A percentile compares a stretch with the other conserved stretches of the same genome.
phyloP scores from a whole-genome alignment of 2,797 vertebrate species.

The Acanthurus leucopareius region DNA sequence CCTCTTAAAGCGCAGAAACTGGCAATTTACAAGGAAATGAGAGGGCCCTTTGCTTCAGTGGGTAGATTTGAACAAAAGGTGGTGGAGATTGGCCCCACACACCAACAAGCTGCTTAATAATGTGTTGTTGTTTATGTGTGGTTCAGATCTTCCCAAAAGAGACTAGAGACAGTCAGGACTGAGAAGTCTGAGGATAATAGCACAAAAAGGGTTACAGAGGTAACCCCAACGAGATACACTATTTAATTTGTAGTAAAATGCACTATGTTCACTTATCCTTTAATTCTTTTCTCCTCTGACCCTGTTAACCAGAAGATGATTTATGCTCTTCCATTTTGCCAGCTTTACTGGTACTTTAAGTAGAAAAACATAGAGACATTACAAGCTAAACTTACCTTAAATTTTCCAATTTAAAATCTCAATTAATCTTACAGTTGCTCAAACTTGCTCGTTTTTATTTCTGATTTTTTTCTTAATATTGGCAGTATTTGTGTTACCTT shows the following conservation, averaged over 20 bases:
- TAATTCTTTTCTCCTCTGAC: neutral
- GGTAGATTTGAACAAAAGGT: slow-evolving; percentile 67
- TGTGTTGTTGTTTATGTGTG: slow-evolving; percentile 51
- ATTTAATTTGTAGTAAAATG: slow-evolving; percentile 16
- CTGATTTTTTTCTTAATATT: neutral
- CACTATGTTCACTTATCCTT: neutral
- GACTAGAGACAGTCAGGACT: slow-evolving; percentile 37
- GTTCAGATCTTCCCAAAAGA: slow-evolving; percentile 53
- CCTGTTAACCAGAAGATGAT: neutral
- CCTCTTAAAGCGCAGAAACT: slow-evolving; percentile 48
- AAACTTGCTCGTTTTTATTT: neutral
- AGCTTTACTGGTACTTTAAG: neutral
- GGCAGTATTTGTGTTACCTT: too few relatives aligned
- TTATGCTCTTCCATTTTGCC: neutral
- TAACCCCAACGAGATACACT: neutral
- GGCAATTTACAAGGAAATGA: slow-evolving; percentile 69
- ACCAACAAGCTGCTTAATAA: slow-evolving; percentile 52
- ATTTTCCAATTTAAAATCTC: neutral
- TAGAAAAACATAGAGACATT: neutral
- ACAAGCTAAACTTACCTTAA: neutral
- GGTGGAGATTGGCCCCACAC: slow-evolving; percentile 52
- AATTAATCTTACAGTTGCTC: neutral
- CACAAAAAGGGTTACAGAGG: neutral
- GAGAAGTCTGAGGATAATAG: slow-evolving; percentile 1
- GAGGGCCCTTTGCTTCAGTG: slow-evolving; percentile 60